Base-by-base conservation (phyloP, 2,888 invertebrate species). In the Calliscelio sp. region DNA sequence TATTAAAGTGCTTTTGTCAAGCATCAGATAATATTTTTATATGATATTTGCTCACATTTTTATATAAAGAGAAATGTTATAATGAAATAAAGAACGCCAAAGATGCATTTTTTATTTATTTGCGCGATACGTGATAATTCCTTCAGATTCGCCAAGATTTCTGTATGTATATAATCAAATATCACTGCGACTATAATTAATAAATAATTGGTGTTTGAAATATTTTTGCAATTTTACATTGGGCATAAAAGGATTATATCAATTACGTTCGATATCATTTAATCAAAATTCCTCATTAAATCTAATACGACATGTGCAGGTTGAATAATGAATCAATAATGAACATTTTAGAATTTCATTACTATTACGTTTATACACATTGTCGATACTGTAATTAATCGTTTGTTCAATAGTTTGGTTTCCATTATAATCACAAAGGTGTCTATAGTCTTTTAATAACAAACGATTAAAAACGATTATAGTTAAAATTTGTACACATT, bases 1-100 rank as follows among this genome's bases (percentile, higher is more conserved):
- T 63, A 46, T 14, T 41, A 70, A 71, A 59, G 22, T 79, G 35
- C 53, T 65, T 77, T 22, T 77, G n/a, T 68, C 61, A 65, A 53
- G 51, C 55, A 59, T 51, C 20, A 71, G 51, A 75, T 49, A 46
- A 81, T 81, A 81, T 81, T 81, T 81, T 81, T 81, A 70, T 81
- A 81, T 70, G 68, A 77, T 38, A 57, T 63, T 81, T 71, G 75
- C 75, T 81, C 75, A 81, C 57, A 20, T 49, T 70, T 81, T 78
- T 68, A 61, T 63, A 81, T 75, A 44, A 68, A 55, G 22, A 38
- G 24, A 81, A 10, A 57, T 25, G 28, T 18, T 46, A 68, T 53
- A 32, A 61, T 5, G 25, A 22, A 57, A 46, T 66, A 57, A n/a
- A n/a, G n/a, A n/a, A 70, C 24, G 70, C 57, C 70, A 70, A 57